phyloP scores from a whole-genome alignment of 2,888 invertebrate species.

The Ophraella communa region DNA sequence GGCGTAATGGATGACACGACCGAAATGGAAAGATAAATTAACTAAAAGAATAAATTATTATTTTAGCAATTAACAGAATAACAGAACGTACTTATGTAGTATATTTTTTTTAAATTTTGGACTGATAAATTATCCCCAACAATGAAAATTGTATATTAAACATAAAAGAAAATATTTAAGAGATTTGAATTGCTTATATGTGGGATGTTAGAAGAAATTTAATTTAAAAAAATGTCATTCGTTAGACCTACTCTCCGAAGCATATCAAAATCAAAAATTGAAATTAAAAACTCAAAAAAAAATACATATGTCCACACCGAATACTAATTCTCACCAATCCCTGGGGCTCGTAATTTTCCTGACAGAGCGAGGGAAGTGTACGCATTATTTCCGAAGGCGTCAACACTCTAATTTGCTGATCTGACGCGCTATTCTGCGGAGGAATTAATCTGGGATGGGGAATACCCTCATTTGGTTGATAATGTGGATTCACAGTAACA shows the following conservation, averaged over 20 bases:
- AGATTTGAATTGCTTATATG: too few relatives aligned
- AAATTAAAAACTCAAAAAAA: constrained; percentile 26
- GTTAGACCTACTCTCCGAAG: constrained; percentile 30
- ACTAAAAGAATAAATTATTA: too few relatives aligned
- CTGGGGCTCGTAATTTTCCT: constrained; percentile 71
- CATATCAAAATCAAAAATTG: constrained; percentile 21
- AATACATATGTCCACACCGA: constrained; percentile 43
- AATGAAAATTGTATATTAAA: too few relatives aligned
- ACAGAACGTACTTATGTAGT: too few relatives aligned
- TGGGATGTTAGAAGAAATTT: too few relatives aligned
- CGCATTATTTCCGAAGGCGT: constrained; percentile 91
- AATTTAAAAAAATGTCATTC: constrained; percentile 4
- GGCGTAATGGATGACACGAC: constrained; percentile 15
- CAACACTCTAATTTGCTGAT: constrained; percentile 87
- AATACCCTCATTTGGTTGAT: constrained; percentile 49
- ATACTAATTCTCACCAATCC: constrained; percentile 57
- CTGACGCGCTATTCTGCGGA: constrained; percentile 58
- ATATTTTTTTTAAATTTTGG: too few relatives aligned
- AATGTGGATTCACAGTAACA: constrained; percentile 71
- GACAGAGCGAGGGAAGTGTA: constrained; percentile 84
- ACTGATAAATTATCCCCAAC: too few relatives aligned
- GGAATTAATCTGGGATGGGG: constrained; percentile 60
- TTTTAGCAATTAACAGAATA: too few relatives aligned
- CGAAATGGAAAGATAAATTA: too few relatives aligned
- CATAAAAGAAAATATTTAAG: too few relatives aligned